phyloP scores from a whole-genome alignment of 1,140 invertebrate genomes.

The Lepeophtheirus salmonis region DNA sequence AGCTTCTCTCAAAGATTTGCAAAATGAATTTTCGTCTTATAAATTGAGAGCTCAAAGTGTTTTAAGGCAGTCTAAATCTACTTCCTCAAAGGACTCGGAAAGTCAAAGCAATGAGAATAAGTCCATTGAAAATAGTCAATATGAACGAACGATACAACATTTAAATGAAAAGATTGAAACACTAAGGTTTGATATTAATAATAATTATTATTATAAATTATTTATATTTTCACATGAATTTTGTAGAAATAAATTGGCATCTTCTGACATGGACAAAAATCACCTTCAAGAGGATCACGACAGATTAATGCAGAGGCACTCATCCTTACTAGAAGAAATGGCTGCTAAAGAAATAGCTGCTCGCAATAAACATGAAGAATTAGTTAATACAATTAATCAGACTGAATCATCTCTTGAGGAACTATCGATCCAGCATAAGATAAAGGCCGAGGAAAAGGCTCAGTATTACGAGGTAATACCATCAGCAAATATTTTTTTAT shows the following conservation, averaged over 20 bases:
- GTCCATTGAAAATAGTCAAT: background rate
- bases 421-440: background rate
- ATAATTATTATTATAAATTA: background rate
- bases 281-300: slow-evolving; percentile 18
- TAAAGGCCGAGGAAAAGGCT: background rate
- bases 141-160: background rate
- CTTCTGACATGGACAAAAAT: slow-evolving; percentile 1
- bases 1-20: background rate
- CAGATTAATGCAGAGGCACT: slow-evolving; percentile 16
- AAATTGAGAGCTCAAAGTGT: slow-evolving; percentile 17
- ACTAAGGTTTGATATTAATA: background rate
- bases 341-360: background rate
- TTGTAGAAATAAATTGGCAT: background rate
- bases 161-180: slow-evolving; percentile 6
- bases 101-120: background rate
- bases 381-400: background rate
- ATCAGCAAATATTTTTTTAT: background rate
- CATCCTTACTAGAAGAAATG: slow-evolving; percentile 1
- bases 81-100: background rate
- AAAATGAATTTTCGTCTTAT: slow-evolving; percentile 11
- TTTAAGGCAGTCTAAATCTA: slow-evolving; percentile 11
- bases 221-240: background rate
- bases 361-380: background rate
- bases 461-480: background rate
- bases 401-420: background rate